A percentile compares a stretch with the other conserved stretches of the same genome.
phyloP scores from a whole-genome alignment of 2,113 vertebrate species.

The Ictalurus furcatus region DNA sequence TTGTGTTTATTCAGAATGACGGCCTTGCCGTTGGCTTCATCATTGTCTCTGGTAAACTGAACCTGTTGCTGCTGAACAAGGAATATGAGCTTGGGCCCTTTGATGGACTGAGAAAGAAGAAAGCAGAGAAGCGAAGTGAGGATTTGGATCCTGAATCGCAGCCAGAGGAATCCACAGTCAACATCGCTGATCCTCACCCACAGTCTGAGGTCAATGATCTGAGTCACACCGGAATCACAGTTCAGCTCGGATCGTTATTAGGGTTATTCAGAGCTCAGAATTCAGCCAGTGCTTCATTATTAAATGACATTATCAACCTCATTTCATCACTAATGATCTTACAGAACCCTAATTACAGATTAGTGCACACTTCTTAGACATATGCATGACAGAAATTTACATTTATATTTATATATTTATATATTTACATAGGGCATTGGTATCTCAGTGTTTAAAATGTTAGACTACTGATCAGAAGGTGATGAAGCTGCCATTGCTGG shows the following conservation, averaged over 20 bases:
- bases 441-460: too few relatives aligned
- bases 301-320: not conserved
- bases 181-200: not conserved
- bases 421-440: too few relatives aligned
- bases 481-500: too few relatives aligned
- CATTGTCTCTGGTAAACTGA: not conserved
- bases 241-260: not conserved
- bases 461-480: too few relatives aligned
- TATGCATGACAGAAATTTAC: not conserved
- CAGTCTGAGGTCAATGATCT: not conserved
- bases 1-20: conserved; percentile 68
- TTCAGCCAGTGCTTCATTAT: not conserved
- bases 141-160: not conserved
- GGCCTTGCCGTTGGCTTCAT: conserved; percentile 73
- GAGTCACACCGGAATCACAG: not conserved
- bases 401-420: not conserved
- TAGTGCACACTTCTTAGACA: not conserved
- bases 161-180: not conserved
- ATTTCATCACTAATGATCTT: not conserved
- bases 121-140: not conserved
- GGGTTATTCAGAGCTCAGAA: not conserved
- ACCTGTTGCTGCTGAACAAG: not conserved
- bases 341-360: not conserved
- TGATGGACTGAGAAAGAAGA: conserved; percentile 6
- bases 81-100: conserved; percentile 9